Conservation (phyloP, 2,113 vertebrate species). For the Sminthopsis crassicaudata region DNA sequence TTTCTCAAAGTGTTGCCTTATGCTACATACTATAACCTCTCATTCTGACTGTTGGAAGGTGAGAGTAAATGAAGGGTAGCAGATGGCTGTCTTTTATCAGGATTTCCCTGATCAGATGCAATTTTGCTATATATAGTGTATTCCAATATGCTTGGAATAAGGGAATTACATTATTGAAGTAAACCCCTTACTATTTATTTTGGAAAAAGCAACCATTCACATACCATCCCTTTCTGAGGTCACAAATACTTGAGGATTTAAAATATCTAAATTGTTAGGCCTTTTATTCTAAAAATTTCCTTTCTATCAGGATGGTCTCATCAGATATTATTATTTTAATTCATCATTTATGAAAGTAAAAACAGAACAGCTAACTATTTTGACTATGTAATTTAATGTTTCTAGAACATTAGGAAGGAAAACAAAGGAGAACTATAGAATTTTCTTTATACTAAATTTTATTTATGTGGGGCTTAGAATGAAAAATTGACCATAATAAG, state of each 20-base stretch:
- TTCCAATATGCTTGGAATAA: background rate
- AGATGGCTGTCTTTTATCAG: background rate
- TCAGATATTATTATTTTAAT: background rate
- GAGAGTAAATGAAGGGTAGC: background rate
- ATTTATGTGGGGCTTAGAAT: background rate
- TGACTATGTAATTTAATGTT: background rate
- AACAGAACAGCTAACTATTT: background rate
- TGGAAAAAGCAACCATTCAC: background rate
- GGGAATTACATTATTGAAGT: background rate
- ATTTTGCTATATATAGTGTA: background rate
- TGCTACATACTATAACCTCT: background rate
- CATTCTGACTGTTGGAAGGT: rapidly evolving
- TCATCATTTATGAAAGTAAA: background rate
- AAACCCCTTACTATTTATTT: background rate
- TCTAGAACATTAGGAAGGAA: background rate
- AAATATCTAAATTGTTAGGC: background rate
- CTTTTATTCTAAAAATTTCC: background rate
- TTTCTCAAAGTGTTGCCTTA: background rate
- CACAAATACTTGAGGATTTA: background rate
- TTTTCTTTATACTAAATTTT: background rate
- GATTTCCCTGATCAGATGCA: background rate
- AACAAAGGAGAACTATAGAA: background rate
- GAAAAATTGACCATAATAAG: background rate
- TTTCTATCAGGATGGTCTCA: background rate
- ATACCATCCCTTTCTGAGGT: background rate